Conservation (phyloP, 2,797 vertebrate species). For the Forpus xanthops region DNA sequence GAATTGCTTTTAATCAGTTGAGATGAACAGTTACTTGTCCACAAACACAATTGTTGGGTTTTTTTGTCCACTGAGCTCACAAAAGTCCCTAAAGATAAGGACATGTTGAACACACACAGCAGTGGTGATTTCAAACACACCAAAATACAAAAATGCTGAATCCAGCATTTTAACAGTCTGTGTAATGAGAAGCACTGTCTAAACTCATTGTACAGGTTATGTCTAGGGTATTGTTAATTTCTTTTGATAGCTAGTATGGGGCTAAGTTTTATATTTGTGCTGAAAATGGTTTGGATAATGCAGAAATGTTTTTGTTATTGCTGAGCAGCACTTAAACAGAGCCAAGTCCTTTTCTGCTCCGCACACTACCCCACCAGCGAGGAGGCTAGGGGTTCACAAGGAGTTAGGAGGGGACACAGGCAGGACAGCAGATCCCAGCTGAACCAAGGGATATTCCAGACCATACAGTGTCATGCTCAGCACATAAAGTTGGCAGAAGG, state of each 20-base stretch:
- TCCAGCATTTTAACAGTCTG: neutral
- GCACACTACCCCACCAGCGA: neutral
- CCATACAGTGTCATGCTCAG: neutral
- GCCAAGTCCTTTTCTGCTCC: neutral
- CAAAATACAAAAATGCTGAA: neutral
- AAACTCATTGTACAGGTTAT: neutral
- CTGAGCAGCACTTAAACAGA: neutral
- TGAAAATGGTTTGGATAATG: neutral
- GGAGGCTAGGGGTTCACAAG: neutral
- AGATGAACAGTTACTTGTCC: neutral
- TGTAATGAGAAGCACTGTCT: neutral
- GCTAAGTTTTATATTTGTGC: neutral
- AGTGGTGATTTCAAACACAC: neutral
- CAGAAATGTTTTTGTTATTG: neutral
- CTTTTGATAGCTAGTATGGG: neutral
- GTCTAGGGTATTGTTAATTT: neutral
- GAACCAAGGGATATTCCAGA: neutral
- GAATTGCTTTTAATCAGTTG: neutral
- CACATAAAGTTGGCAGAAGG: neutral
- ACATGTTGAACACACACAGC: neutral
- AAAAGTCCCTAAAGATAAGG: neutral
- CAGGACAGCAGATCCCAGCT: neutral
- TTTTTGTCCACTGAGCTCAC: neutral
- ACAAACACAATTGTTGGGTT: fast-evolving
- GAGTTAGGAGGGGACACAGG: neutral